These are phyloP conservation scores for Aleiodes sp. DNA, from an alignment of 1,140 invertebrate species.

Conservation along the genomic window DNA sequence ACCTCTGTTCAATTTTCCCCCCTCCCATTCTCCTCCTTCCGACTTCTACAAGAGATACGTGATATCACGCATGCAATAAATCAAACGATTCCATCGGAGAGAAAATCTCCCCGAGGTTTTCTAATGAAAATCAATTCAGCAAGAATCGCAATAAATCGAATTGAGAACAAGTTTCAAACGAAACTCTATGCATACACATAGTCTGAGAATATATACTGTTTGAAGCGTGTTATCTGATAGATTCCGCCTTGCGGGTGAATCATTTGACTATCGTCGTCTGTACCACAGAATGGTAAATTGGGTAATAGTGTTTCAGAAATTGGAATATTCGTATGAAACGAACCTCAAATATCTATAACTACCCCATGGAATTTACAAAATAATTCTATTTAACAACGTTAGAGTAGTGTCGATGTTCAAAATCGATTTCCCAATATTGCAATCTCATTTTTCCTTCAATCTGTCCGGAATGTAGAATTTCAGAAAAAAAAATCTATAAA, in stretches of 20 bases:
- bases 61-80: slow-evolving; percentile 16
- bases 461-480: too few species aligned
- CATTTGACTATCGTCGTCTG: background rate
- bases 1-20: background rate
- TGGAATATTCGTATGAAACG: background rate
- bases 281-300: background rate
- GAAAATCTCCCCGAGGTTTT: background rate
- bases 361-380: background rate
- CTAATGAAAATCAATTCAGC: slow-evolving; percentile 16
- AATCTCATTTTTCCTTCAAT: background rate
- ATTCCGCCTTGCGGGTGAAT: background rate
- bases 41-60: background rate
- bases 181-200: background rate
- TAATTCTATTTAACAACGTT: background rate
- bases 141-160: slow-evolving; percentile 14
- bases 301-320: background rate
- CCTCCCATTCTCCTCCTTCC: background rate
- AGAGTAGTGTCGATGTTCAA: background rate
- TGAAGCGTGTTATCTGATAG: slow-evolving; percentile 14
- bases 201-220: background rate
- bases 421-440: background rate
- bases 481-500: background rate
- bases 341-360: slow-evolving; percentile 1
- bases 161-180: background rate
- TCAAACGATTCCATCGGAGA: slow-evolving; percentile 1